Conservation (phyloP, 2,113 vertebrate species). For the Oryzias melastigma region DNA sequence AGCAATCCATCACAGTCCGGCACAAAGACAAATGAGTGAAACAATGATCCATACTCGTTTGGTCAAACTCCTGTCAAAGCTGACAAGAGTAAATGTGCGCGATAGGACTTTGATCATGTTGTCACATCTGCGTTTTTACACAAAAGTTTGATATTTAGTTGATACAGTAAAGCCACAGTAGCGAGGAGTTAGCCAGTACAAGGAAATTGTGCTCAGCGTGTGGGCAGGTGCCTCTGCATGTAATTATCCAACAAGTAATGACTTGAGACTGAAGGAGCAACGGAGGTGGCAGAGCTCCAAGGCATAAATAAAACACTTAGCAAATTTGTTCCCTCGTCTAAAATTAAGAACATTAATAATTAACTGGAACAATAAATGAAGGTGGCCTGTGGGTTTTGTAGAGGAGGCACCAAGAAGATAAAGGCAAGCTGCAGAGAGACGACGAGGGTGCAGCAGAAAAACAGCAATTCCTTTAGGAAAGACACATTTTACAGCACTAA, state of each 20-base stretch:
- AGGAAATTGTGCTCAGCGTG: conserved; percentile 36
- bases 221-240: conserved; percentile 51
- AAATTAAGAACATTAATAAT: conserved; percentile 66
- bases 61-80: no score
- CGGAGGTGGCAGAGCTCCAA: conserved; percentile 34
- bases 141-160: conserved; percentile 9
- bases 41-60: no score
- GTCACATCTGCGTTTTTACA: no score
- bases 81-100: no score
- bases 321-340: conserved; percentile 48
- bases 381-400: conserved; percentile 8
- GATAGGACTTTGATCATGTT: no score
- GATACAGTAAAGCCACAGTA: conserved; percentile 1
- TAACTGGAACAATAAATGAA: conserved; percentile 56
- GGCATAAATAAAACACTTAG: conserved; percentile 44
- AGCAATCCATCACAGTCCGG: no score
- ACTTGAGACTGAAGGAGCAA: conserved; percentile 42
- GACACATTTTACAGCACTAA: no score
- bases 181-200: conserved; percentile 15
- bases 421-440: conserved; percentile 25
- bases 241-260: conserved; percentile 55
- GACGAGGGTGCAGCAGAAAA: conserved; percentile 16
- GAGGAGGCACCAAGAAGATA: neutral
- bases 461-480: no score
- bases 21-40: no score